Base-by-base conservation (phyloP, 2,797 vertebrate genomes). In the Parauchenoglanis ngamensis region DNA sequence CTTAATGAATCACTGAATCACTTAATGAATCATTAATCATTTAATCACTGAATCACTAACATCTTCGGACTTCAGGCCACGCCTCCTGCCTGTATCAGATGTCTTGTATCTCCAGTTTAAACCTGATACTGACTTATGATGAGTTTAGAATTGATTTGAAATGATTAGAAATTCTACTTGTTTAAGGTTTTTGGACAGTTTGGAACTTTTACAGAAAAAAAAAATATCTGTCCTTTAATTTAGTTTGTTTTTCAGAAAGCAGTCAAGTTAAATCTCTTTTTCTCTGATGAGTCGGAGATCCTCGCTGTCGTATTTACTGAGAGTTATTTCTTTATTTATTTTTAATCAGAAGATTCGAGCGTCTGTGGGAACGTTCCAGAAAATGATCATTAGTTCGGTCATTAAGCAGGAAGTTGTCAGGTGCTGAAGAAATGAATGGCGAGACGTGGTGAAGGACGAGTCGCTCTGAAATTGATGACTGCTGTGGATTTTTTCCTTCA, bases 401-500 rank as follows among this genome's bases (percentile, higher is more conserved):
- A 44, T 80, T 80, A 80, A 61, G 57, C 78, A 40, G 56, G 59
- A 63, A 44, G 23, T 40, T 19, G 77, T 40, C 54, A 79, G 54
- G 54, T 59, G 54, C 6, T 8, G 59, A 63, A 8, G 12, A 81
- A 81, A 61, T n/a, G 17, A 44, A 44, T 23, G 8, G 17, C 1
- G 59, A 52, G 84, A 21, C n/a, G 1, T 67, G 57, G 28, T 77
- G 49, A 54, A 59, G 77, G 77, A 79, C 21, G 61, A 54, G 46
- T 52, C 10, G n/a, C 19, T 25, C n/a, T 0, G 46, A 80, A 31
- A 80, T 63, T 65, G 44, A 82, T 82, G 25, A 65, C 59, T 19
- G 23, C 13, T 19, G 35, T 1, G 49, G 59, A 11, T 46, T 17
- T 15, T 28, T 63, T 65, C 56, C 23, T 54, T 81, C 78, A 61